phyloP scores from a whole-genome alignment of 2,113 vertebrate genomes.

The Irena cyanogastra region DNA sequence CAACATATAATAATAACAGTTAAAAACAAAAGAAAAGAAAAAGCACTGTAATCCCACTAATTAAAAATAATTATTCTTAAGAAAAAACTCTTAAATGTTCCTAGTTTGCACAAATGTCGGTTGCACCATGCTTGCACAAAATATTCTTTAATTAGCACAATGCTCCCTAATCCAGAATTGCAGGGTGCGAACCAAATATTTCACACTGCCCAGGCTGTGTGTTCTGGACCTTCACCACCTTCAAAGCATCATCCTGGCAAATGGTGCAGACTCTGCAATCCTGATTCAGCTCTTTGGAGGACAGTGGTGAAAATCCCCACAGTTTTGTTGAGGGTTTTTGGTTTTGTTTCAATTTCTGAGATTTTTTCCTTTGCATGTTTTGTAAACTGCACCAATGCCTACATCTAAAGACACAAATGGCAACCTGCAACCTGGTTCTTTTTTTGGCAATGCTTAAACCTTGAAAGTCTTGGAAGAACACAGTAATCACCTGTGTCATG shows the following conservation, averaged over 20 bases:
- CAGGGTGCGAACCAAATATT: background rate
- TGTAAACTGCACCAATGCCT: background rate
- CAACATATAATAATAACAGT: background rate
- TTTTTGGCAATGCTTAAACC: background rate
- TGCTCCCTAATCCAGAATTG: background rate
- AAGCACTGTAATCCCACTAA: background rate
- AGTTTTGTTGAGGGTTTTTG: accelerated
- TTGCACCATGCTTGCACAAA: background rate
- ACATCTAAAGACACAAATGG: background rate
- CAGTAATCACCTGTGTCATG: background rate
- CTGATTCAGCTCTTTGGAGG: background rate
- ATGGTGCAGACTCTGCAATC: background rate
- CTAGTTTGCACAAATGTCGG: background rate
- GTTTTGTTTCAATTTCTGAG: background rate
- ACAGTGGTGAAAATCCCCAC: background rate
- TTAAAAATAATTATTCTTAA: background rate
- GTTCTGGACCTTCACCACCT: background rate
- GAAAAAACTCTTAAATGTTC: background rate
- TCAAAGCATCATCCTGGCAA: background rate
- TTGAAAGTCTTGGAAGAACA: background rate
- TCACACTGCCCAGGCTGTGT: background rate
- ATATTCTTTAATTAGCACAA: background rate
- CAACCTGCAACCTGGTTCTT: background rate
- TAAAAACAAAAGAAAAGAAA: background rate
- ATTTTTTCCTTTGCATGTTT: background rate